phyloP scores from a whole-genome alignment of 2,113 vertebrate genomes.

The Parus major region DNA sequence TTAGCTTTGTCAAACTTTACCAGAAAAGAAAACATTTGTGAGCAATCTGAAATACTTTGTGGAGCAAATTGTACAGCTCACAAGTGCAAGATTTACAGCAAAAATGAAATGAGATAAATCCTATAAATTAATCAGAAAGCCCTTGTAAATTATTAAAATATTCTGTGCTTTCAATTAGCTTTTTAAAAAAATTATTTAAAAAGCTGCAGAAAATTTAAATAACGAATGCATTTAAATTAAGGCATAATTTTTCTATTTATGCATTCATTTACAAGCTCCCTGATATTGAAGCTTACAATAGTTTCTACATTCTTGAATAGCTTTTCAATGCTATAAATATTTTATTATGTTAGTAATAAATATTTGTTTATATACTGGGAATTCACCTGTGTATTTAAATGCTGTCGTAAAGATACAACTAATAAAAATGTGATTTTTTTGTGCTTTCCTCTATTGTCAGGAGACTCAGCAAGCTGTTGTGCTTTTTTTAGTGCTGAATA shows the following conservation, averaged over 20 bases:
- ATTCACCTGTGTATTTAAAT: slow-evolving; percentile 48
- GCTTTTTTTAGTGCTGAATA: slow-evolving; percentile 37
- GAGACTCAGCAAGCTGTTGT: slow-evolving; percentile 28
- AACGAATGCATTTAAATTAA: slow-evolving; percentile 44
- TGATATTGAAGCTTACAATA: slow-evolving; percentile 17
- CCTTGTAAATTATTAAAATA: slow-evolving; percentile 51
- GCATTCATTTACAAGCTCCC: slow-evolving; percentile 29
- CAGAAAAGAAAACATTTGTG: not conserved
- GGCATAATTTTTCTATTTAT: slow-evolving; percentile 57
- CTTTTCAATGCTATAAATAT: slow-evolving; percentile 40
- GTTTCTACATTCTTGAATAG: slow-evolving; percentile 26
- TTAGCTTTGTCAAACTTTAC: not conserved
- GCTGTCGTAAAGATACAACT: slow-evolving; percentile 25
- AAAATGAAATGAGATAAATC: not conserved
- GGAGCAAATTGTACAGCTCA: not conserved
- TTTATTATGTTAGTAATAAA: slow-evolving; percentile 62
- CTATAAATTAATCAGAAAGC: slow-evolving; percentile 5
- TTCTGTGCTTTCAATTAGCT: slow-evolving; percentile 35
- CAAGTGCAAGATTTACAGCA: slow-evolving; percentile 4
- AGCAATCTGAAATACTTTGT: not conserved
- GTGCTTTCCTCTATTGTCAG: slow-evolving; percentile 35
- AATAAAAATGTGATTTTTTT: slow-evolving; percentile 48
- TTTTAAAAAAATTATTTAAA: slow-evolving; percentile 17
- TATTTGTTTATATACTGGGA: slow-evolving; percentile 43
- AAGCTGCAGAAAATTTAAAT: slow-evolving; percentile 33